These are phyloP conservation scores for Drosophila mettleri DNA, from an alignment of 2,888 invertebrate species.

Conservation along the genomic window DNA sequence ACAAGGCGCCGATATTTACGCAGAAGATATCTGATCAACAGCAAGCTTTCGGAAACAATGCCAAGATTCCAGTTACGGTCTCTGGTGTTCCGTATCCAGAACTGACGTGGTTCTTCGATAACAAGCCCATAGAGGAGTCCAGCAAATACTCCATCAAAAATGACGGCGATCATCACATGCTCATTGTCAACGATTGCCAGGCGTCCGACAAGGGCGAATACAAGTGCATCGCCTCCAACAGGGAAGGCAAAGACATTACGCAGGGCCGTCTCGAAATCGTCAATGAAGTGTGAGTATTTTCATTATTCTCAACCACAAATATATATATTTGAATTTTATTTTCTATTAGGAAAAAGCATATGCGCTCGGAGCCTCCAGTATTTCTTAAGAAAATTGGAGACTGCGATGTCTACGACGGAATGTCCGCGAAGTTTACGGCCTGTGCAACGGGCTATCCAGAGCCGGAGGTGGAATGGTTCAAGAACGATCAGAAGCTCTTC, in stretches of 20 bases:
- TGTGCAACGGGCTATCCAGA: conserved; percentile 95
- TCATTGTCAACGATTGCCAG: conserved; percentile 90
- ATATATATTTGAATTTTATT: background rate
- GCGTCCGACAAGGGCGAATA: conserved; percentile 90
- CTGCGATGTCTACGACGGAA: conserved; percentile 93
- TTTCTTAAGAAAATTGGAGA: conserved; percentile 96
- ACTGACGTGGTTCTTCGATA: conserved; percentile 94
- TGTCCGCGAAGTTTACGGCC: conserved; percentile 97
- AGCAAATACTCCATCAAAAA: conserved; percentile 91
- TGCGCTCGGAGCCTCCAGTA: conserved; percentile 92
- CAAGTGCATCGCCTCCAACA: conserved; percentile 91
- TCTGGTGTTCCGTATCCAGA: conserved; percentile 93
- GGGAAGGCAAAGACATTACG: conserved; percentile 92
- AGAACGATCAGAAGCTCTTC: conserved; percentile 91
- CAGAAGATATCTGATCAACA: conserved; percentile 87
- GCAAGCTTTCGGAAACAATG: conserved; percentile 91
- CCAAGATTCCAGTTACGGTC: conserved; percentile 92
- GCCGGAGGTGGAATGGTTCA: conserved; percentile 94
- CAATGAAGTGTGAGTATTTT: conserved; percentile 90
- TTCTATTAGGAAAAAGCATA: conserved; percentile 88
- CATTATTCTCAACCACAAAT: too few relatives aligned
- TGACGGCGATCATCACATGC: conserved; percentile 92
- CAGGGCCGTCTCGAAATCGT: conserved; percentile 91
- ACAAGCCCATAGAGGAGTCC: conserved; percentile 88
- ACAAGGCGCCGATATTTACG: conserved; percentile 91